phyloP scores from a whole-genome alignment of 1,140 invertebrate species.

The Drosophila sturtevanti region DNA sequence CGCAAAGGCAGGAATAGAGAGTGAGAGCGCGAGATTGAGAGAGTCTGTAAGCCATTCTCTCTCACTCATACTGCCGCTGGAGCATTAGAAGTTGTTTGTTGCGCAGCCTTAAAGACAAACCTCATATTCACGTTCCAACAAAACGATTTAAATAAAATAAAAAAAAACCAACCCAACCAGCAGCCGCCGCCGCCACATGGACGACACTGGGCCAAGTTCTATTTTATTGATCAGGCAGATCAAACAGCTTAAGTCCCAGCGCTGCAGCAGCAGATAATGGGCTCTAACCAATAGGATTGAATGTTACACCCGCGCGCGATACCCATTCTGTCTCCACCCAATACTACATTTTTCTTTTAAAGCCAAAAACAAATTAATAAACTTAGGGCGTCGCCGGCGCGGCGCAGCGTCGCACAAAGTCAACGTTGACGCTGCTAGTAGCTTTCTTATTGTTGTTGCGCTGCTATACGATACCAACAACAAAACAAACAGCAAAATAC shows the following conservation, averaged over 20 bases:
- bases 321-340: constrained; percentile 15
- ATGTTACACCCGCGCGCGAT: constrained; percentile 13
- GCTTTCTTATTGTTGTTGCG: constrained; percentile 23
- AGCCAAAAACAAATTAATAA: constrained; percentile 63
- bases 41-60: constrained; percentile 10
- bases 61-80: constrained; percentile 1
- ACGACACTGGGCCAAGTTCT: constrained; percentile 38
- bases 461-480: constrained; percentile 45
- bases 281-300: constrained; percentile 56
- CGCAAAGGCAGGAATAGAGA: not conserved
- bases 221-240: constrained; percentile 41
- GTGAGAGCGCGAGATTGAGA: not conserved
- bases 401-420: constrained; percentile 12
- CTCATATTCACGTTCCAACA: constrained; percentile 9
- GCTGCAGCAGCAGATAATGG: constrained; percentile 14
- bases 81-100: constrained; percentile 21
- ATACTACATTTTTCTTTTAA: constrained; percentile 17
- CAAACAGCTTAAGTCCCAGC: constrained; percentile 13
- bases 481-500: constrained; percentile 68
- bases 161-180: constrained; percentile 24
- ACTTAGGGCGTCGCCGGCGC: constrained; percentile 67
- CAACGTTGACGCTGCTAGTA: constrained; percentile 14
- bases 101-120: constrained; percentile 1
- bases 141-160: constrained; percentile 22
- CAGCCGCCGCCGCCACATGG: constrained; percentile 21